Evolutionary conservation across 2,888 invertebrate species (phyloP), one percentile per base, ranked within the genome.

Genomic region (Empis stercorea): DNA sequence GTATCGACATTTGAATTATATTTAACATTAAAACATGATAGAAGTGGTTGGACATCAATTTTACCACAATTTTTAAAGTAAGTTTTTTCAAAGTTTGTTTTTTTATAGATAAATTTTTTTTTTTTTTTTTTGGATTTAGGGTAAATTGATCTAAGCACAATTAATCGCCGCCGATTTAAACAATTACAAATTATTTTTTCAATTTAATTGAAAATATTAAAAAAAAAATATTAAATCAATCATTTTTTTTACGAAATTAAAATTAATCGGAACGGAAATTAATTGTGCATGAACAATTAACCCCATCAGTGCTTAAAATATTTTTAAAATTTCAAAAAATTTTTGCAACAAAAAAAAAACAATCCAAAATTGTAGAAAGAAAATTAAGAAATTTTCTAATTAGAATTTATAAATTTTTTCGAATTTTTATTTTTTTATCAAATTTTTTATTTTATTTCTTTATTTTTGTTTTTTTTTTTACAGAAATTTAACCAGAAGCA

Each of bases 1-100:
- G 84, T 91, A 44, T 85, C 91, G 52, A 93, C 92, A 52, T 93
- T 92, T 68, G 92, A 93, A 71, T 76, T 93, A 59, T 86, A 85
- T 71, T 75, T 93, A 55, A 91, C 87, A 45, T 75, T 93, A 57
- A 86, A 86, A 67, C 89, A 89, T 66, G 87, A 88, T 63, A 79
- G 81, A 51, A 81, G 85, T 59, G 83, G 86, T 63, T 92, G 92
- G 92, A 85, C 84, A 57, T 82, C 84, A 59, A 76, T 85, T 64
- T 74, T 92, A 71, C 87, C 88, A 68, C 88, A 89, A 70, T 86
- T 92, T 71, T 76, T 92, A 71, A 88, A 87, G 88, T 88, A 71
- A 84, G 86, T 80, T 55, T 55, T 7, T 5, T 13, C 30, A 9
- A 27, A 10, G 2, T 6, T 5, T 23, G 3, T 40, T 40, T 10